These are phyloP conservation scores for Cottus gobio DNA, from an alignment of 2,113 vertebrate species.

Conservation along the genomic window DNA sequence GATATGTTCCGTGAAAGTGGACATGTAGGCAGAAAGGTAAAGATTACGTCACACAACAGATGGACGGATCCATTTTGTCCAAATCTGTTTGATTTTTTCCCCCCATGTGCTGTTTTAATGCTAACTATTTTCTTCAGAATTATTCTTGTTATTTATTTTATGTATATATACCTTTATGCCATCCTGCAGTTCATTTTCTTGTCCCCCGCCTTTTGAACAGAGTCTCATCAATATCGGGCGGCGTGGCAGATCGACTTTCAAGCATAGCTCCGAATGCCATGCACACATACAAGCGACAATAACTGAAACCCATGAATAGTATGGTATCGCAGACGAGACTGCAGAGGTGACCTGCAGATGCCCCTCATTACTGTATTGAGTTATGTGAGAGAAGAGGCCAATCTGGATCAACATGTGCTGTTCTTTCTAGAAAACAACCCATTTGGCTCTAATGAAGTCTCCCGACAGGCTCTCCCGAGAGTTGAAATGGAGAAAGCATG, in stretches of 20 bases:
- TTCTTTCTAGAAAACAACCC: slow-evolving; percentile 51
- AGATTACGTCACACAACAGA: neutral
- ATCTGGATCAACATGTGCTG: slow-evolving; percentile 30
- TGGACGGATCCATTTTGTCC: neutral
- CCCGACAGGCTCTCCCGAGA: slow-evolving; percentile 31
- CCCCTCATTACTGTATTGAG: slow-evolving; percentile 63
- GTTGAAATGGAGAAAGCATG: slow-evolving; percentile 53
- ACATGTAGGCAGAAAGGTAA: slow-evolving; percentile 28
- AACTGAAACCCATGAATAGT: slow-evolving; percentile 41
- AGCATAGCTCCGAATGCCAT: neutral
- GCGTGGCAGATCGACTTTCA: slow-evolving; percentile 4
- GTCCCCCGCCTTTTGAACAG: slow-evolving; percentile 35
- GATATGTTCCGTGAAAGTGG: slow-evolving; percentile 45
- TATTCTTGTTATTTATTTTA: neutral
- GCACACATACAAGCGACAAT: slow-evolving; percentile 18
- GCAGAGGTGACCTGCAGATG: slow-evolving; percentile 54
- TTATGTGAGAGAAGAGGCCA: slow-evolving; percentile 51
- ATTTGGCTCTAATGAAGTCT: slow-evolving; percentile 68
- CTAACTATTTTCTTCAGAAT: neutral
- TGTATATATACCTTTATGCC: too few species aligned
- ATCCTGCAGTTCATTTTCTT: slow-evolving; percentile 27
- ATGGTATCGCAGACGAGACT: slow-evolving; percentile 27
- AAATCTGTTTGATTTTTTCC: neutral
- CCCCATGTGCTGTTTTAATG: neutral
- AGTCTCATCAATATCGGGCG: slow-evolving; percentile 12